Percentiles rank a stretch among this genome's conserved stretches.
phyloP scores from a whole-genome alignment of 2,113 vertebrate species.

The Eubucco bourcierii region DNA sequence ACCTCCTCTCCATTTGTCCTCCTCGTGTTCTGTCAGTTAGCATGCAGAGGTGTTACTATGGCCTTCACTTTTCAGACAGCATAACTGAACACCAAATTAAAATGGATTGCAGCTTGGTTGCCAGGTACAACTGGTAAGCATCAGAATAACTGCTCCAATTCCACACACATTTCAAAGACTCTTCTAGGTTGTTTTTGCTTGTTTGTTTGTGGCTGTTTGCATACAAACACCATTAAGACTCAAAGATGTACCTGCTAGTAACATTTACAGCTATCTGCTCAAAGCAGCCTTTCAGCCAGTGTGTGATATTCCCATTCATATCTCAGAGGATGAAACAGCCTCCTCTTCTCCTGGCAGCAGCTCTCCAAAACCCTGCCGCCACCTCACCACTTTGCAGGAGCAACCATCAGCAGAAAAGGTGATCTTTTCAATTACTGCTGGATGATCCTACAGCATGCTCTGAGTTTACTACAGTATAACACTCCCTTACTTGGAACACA shows the following conservation, averaged over 20 bases:
- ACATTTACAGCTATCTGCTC: neutral
- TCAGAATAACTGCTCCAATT: neutral
- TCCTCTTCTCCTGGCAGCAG: neutral
- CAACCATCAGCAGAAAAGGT: neutral
- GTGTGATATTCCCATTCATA: neutral
- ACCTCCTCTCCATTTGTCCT: neutral
- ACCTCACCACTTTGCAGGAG: neutral
- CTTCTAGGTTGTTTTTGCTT: too few relatives aligned
- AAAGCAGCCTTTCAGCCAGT: neutral
- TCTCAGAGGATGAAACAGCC: fast-evolving
- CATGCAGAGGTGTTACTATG: neutral
- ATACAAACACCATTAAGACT: neutral
- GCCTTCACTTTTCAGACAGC: neutral
- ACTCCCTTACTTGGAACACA: neutral
- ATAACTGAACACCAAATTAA: neutral
- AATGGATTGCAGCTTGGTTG: neutral
- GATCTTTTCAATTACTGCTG: neutral
- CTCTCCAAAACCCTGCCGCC: neutral
- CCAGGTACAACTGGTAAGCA: neutral
- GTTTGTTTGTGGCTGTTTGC: neutral
- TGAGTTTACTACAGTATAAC: neutral
- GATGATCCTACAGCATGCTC: neutral
- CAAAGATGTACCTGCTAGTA: neutral
- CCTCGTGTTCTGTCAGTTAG: neutral
- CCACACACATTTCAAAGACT: too few relatives aligned